Conservation (phyloP, 2,797 vertebrate genomes). For the Columba guinea region DNA sequence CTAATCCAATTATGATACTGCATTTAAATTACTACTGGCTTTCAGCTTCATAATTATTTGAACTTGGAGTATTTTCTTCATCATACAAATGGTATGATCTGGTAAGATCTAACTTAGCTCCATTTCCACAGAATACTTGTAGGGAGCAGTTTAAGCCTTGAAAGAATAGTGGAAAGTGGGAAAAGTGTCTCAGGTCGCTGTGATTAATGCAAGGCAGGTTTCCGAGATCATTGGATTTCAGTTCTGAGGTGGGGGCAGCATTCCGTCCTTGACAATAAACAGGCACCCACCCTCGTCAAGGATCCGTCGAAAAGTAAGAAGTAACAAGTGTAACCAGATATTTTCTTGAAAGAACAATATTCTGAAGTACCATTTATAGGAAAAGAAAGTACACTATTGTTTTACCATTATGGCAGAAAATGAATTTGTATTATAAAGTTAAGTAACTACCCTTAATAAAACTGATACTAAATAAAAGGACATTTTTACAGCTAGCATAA, state of each 20-base stretch:
- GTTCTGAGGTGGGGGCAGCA: not conserved
- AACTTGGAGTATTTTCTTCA: not conserved
- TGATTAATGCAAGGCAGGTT: constrained; percentile 36
- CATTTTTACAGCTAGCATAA: not conserved
- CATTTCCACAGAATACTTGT: not conserved
- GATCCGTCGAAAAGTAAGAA: constrained; percentile 7
- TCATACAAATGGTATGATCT: not conserved
- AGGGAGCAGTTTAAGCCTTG: not conserved
- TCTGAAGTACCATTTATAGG: not conserved
- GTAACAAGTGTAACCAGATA: not conserved
- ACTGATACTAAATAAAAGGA: not conserved
- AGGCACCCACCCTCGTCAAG: constrained; percentile 5
- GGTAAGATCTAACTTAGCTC: not conserved
- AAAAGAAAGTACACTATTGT: not conserved
- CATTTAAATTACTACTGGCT: not conserved
- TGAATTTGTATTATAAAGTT: not conserved
- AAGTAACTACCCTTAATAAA: not conserved
- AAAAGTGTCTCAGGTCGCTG: constrained; percentile 26
- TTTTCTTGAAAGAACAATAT: not conserved
- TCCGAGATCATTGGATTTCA: constrained; percentile 54
- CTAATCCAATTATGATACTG: not conserved
- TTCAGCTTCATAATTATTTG: not conserved
- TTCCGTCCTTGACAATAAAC: constrained; percentile 36
- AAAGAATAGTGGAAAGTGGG: not conserved
- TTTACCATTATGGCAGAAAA: not conserved